A percentile compares a stretch with the other conserved stretches of the same genome.
These are phyloP conservation scores for Parauchenoglanis ngamensis DNA, from an alignment of 2,797 vertebrate genomes.

Conservation along the genomic window DNA sequence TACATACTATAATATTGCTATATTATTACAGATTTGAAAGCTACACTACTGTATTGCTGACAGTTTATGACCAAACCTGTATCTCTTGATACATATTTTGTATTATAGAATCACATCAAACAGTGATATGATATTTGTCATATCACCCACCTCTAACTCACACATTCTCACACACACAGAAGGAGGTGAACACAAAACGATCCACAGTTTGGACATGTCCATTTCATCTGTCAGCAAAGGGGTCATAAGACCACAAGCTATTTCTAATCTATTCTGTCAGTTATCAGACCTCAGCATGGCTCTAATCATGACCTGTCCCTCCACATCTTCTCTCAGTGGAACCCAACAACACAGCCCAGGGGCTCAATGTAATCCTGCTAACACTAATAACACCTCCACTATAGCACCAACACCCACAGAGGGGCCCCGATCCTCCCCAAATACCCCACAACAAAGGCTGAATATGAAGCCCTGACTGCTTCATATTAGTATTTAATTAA, in stretches of 20 bases:
- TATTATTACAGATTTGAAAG: neutral
- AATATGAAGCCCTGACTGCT: constrained; percentile 70
- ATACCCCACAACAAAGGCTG: constrained; percentile 61
- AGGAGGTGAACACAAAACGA: neutral
- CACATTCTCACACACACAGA: neutral
- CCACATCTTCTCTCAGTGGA: constrained; percentile 24
- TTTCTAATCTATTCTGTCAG: constrained; percentile 70
- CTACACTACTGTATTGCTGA: neutral
- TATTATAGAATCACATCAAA: neutral
- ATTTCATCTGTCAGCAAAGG: constrained; percentile 70
- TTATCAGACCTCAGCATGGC: constrained; percentile 67
- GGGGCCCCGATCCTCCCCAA: constrained; percentile 54
- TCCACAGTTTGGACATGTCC: constrained; percentile 8
- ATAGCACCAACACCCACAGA: constrained; percentile 52
- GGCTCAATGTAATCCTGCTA: constrained; percentile 67
- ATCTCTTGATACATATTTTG: neutral
- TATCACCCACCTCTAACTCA: neutral
- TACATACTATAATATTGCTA: neutral
- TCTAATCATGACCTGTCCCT: constrained; percentile 49
- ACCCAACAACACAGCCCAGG: constrained; percentile 43
- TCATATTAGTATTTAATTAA: constrained; percentile 80
- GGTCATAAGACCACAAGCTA: constrained; percentile 64
- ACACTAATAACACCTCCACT: constrained; percentile 58
- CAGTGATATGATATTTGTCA: neutral
- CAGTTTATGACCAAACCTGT: neutral